Evolutionary conservation across 2,113 vertebrate species (phyloP).

Genomic region (Odobenus rosmarus): DNA sequence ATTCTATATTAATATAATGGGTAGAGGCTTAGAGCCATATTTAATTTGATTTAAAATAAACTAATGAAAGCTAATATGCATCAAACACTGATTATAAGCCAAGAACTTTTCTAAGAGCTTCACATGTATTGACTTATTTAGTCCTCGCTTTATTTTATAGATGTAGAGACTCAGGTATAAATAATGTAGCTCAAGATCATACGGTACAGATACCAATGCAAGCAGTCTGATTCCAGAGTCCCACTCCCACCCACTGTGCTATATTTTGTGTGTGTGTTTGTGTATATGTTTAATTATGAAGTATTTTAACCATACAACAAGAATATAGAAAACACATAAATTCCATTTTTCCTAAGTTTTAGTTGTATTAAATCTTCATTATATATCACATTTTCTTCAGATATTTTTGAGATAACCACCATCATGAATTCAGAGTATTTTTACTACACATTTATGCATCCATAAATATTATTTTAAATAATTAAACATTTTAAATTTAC

Average conservation of each 20-base stretch:
- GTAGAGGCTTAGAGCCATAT: not conserved
- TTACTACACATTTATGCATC: not conserved
- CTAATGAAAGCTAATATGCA: not conserved
- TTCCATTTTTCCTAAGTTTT: not conserved
- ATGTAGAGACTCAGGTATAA: not conserved
- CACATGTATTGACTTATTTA: not conserved
- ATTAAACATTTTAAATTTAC: not conserved
- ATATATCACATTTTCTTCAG: not conserved
- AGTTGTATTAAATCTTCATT: not conserved
- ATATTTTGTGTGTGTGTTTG: not conserved
- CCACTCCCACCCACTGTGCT: not conserved
- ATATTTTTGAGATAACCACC: not conserved
- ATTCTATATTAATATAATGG: not conserved
- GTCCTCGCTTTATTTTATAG: not conserved
- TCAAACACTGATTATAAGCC: not conserved
- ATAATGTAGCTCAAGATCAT: not conserved
- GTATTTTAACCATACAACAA: not conserved
- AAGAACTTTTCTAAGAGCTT: not conserved
- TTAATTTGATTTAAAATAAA: not conserved
- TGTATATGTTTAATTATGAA: not conserved
- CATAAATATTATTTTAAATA: not conserved
- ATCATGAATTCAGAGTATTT: not conserved
- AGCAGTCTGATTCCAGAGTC: not conserved
- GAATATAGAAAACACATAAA: not conserved
- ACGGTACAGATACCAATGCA: not conserved